These are phyloP conservation scores for Didymodactylos carnosus DNA, from an alignment of 2,888 invertebrate species.

Conservation along the genomic window DNA sequence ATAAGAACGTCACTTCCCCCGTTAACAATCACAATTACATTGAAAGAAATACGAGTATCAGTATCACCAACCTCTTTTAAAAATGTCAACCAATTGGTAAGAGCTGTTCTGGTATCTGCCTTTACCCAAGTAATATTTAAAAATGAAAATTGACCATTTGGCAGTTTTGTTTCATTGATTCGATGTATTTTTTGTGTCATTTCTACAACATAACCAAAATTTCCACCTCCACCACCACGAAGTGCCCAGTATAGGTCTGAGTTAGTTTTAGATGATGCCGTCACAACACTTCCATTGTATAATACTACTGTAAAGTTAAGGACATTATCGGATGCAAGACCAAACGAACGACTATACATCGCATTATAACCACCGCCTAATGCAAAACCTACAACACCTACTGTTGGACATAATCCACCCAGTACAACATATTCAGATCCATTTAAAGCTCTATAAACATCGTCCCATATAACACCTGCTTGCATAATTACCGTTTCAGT, in stretches of 20 bases:
- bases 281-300: not conserved
- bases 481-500: not conserved
- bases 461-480: not conserved
- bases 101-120: not conserved
- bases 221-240: not conserved
- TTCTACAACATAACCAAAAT: not conserved
- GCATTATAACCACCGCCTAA: not conserved
- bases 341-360: not conserved
- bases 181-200: not conserved
- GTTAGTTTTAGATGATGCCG: not conserved
- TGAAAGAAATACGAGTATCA: not conserved
- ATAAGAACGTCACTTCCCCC: not conserved
- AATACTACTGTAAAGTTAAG: not conserved
- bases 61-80: not conserved
- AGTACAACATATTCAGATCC: not conserved
- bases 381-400: not conserved
- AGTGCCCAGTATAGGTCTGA: not conserved
- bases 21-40: not conserved
- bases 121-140: not conserved
- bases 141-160: not conserved
- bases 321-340: not conserved
- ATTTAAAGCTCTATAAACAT: not conserved
- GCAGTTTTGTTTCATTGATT: not conserved
- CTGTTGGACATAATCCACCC: not conserved
- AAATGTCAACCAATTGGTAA: not conserved